A percentile compares a stretch with the other conserved stretches of the same genome.
These are phyloP conservation scores for Thera britannica DNA, from an alignment of 2,888 invertebrate species.

Conservation along the genomic window DNA sequence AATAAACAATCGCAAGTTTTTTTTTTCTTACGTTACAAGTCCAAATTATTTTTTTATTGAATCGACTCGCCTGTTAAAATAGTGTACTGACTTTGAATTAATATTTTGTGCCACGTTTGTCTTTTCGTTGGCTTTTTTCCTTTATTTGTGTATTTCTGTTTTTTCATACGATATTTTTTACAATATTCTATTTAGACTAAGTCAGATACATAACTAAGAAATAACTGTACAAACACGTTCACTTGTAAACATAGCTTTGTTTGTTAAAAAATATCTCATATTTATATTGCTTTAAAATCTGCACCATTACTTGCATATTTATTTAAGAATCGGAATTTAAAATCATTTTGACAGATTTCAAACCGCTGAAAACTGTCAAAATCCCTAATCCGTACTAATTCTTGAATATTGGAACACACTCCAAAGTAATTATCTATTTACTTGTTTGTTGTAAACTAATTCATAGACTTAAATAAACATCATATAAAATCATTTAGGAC, in stretches of 20 bases:
- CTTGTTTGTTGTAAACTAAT: too few relatives aligned
- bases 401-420: neutral
- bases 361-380: neutral
- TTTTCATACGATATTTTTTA: conserved; percentile 47
- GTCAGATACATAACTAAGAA: conserved; percentile 59
- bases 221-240: conserved; percentile 37
- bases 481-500: neutral
- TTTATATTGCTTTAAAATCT: conserved; percentile 7
- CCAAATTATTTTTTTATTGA: conserved; percentile 37
- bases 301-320: neutral
- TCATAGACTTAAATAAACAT: neutral
- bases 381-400: neutral
- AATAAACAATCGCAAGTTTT: conserved; percentile 66
- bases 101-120: conserved; percentile 56
- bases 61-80: conserved; percentile 63
- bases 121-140: conserved; percentile 59
- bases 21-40: conserved; percentile 79
- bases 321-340: neutral
- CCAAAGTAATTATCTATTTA: too few relatives aligned
- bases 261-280: neutral
- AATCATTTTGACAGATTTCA: neutral
- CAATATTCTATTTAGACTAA: conserved; percentile 53
- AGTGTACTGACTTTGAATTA: conserved; percentile 74
- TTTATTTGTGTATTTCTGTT: conserved; percentile 50
- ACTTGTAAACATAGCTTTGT: conserved; percentile 32